Evolutionary conservation across 2,797 vertebrate species (phyloP), one percentile per base, ranked within the genome.

Genomic region (Vultur gryphus): DNA sequence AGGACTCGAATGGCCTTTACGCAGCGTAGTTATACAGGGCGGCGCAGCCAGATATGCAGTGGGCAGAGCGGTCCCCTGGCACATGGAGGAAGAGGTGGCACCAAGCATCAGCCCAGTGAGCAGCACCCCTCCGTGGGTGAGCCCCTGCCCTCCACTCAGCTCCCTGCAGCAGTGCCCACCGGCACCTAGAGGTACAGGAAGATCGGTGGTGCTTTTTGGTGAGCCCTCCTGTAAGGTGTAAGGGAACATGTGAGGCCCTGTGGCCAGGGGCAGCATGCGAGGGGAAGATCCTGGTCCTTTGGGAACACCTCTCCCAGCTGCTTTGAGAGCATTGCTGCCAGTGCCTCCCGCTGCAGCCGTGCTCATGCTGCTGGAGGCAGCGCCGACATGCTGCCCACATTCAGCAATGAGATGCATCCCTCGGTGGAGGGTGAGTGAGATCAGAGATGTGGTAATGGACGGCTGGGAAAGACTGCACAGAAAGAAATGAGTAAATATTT

Each of bases 311-410:
- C 51, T 85, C n/a, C 44, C 29, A 16, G 49, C 31, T 61, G 41
- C 41, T 65, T 6, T 31, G 62, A 23, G 28, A 51, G n/a, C 8
- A 2, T 8, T 16, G 33, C 29, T 83, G 41, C 21, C 92, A 51
- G 55, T 13, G 10, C 14, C 10, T 41, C 37, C 52, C 5, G 0
- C 24, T 25, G 69, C 65, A 72, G 66, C 66, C 1, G 0, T 13
- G 37, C 37, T 61, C 14, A 0, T 39, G 37, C 55, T 67, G 84
- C 49, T 35, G 4, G 58, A 31, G 77, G 43, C 73, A 66, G 35
- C 1, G 2, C 61, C 1, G 0, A 17, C 46, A n/a, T 1, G 0
- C 33, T 61, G 83, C 54, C 59, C 26, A 3, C 1, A 0, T 2
- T 66, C 84, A 54, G 58, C 71, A 10, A 11, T 0, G 16, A 67